Evolutionary conservation across 2,113 vertebrate species (phyloP), one percentile per base, ranked within the genome.

Genomic region (Mus spicilegus): DNA sequence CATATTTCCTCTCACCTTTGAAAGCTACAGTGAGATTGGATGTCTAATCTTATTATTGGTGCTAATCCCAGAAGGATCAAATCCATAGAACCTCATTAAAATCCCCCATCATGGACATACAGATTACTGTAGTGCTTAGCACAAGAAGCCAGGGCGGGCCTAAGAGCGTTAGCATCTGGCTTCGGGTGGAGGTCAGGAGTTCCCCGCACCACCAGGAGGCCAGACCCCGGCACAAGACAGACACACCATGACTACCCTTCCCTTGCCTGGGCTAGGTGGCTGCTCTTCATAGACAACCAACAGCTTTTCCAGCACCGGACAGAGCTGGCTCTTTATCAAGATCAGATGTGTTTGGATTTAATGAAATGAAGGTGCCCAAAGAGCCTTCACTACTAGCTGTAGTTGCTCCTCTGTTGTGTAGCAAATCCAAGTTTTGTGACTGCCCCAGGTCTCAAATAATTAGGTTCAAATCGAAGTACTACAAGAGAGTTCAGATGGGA

Each of bases 41-140:
- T 82, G 30, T 77, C 70, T 85, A 73, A 90, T 94, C 96, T 88
- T 93, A 70, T 94, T 80, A 87, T 33, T 33, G 19, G 87, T 90
- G 95, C 86, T 97, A 96, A 95, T 97, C 87, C 78, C 39, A 7
- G 42, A 54, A 65, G 95, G 93, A 95, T 97, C 94, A 97, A 90
- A 85, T 73, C 61, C 65, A 3, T n/a, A 89, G 98, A 72, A 56
- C 95, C 80, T 86, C 89, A 78, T 93, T 90, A 93, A 89, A 92
- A 80, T 33, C 78, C 67, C 95, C 91, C 87, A 16, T 4, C 77
- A 20, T 81, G 80, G 54, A 86, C 85, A 75, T 89, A n/a, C n/a
- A 88, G 88, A 70, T 97, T 65, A 46, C 42, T 46, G 24, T 54
- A 67, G 70, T 61, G 87, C 49, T 90, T 61, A 89, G 75, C 36